phyloP scores from a whole-genome alignment of 2,113 vertebrate species.

The Anser cygnoides region DNA sequence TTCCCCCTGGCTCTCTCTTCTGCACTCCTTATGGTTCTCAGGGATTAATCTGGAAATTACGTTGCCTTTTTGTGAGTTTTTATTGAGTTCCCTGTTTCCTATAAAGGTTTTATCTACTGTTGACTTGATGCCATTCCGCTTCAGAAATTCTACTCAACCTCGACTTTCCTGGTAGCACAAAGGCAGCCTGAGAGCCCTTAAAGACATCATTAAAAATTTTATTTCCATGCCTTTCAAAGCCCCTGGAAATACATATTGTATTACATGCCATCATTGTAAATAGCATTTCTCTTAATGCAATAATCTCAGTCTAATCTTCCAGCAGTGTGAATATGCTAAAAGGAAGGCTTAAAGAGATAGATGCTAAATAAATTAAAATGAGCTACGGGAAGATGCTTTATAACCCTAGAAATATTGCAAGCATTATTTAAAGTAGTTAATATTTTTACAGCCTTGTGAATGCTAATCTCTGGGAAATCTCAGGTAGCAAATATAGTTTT shows the following conservation, averaged over 20 bases:
- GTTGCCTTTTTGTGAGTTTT: neutral
- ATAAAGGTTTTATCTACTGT: slow-evolving; percentile 20
- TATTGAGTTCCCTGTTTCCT: neutral
- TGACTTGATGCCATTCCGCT: neutral
- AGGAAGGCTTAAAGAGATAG: slow-evolving; percentile 8
- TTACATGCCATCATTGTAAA: slow-evolving; percentile 26
- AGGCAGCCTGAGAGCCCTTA: neutral
- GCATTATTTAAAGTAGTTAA: slow-evolving; percentile 67
- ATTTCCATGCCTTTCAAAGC: slow-evolving; percentile 1
- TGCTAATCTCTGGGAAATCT: slow-evolving; percentile 58
- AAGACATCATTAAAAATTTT: neutral
- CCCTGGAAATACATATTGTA: slow-evolving; percentile 14
- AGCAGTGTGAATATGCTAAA: slow-evolving; percentile 1
- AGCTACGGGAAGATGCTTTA: slow-evolving; percentile 46
- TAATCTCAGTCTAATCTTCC: slow-evolving; percentile 38
- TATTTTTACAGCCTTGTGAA: slow-evolving; percentile 63
- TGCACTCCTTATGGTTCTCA: neutral
- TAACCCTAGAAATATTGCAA: slow-evolving; percentile 48
- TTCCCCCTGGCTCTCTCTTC: neutral
- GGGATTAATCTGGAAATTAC: neutral
- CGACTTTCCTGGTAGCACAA: neutral
- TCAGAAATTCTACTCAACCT: slow-evolving; percentile 22
- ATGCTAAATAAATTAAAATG: slow-evolving; percentile 59
- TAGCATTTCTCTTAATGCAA: slow-evolving; percentile 48
- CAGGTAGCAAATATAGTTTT: slow-evolving; percentile 67